phyloP scores from a whole-genome alignment of 2,113 vertebrate genomes.

The Chlamydotis undulata region DNA sequence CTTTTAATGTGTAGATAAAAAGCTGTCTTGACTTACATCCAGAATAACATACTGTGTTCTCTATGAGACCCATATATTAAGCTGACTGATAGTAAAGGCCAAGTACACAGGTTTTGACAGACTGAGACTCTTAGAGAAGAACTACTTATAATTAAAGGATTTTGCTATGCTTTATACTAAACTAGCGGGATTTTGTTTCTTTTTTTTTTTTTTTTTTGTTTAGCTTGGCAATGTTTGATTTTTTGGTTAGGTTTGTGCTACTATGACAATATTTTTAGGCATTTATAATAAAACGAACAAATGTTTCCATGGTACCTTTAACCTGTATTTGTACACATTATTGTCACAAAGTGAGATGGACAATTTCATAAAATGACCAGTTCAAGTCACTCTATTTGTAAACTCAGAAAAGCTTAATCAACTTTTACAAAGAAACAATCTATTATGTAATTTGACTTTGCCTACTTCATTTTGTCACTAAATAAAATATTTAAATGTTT shows the following conservation, averaged over 20 bases:
- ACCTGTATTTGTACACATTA: neutral
- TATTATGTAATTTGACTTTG: neutral
- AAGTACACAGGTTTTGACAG: neutral
- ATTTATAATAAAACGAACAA: neutral
- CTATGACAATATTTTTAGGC: neutral
- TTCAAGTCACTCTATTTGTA: neutral
- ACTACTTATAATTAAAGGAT: neutral
- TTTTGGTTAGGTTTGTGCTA: neutral
- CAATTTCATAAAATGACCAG: neutral
- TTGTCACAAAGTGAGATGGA: neutral
- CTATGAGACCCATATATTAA: neutral
- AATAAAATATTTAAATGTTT: neutral
- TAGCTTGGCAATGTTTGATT: neutral
- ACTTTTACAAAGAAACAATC: neutral
- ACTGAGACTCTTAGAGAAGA: neutral
- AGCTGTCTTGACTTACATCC: neutral
- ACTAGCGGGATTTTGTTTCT: neutral
- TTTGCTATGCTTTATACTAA: neutral
- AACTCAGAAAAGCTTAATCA: neutral
- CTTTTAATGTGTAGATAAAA: neutral
- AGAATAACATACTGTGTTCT: neutral
- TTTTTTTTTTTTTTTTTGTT: neutral
- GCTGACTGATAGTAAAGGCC: neutral
- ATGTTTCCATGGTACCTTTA: neutral
- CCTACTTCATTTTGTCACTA: neutral